A percentile compares a stretch with the other conserved stretches of the same genome.
Evolutionary conservation across 2,797 vertebrate species (phyloP).

Genomic region (Selene dorsalis): DNA sequence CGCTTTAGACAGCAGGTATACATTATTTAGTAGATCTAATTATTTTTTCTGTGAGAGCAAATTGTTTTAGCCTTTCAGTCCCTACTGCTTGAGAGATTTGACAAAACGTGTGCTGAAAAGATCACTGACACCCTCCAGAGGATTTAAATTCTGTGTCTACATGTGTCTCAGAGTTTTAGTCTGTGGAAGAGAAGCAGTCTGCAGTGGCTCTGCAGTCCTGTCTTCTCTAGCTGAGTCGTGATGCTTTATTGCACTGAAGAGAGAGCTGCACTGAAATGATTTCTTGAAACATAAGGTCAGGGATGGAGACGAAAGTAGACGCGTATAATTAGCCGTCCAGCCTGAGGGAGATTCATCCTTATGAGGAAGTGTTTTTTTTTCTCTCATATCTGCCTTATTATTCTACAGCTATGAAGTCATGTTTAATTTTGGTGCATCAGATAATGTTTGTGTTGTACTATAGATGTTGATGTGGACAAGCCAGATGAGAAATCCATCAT

Average conservation of each 20-base stretch:
- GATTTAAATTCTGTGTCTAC: conserved; percentile 35
- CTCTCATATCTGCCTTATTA: neutral
- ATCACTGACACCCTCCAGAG: conserved; percentile 2
- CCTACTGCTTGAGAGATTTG: neutral
- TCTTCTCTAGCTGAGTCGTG: conserved; percentile 38
- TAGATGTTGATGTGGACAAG: conserved; percentile 98
- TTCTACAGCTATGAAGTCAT: neutral
- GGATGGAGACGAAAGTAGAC: conserved; percentile 60
- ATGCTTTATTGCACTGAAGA: conserved; percentile 51
- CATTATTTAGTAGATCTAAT: neutral
- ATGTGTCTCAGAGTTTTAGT: conserved; percentile 28
- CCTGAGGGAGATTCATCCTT: conserved; percentile 46
- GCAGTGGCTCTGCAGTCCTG: conserved; percentile 69
- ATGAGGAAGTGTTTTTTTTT: conserved; percentile 19
- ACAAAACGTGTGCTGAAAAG: conserved; percentile 12
- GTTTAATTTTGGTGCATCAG: neutral
- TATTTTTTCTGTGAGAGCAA: neutral
- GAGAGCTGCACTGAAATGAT: conserved; percentile 48
- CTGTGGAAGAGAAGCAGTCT: conserved; percentile 52
- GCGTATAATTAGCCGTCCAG: conserved; percentile 62
- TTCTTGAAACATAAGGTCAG: conserved; percentile 58
- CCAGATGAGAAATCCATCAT: conserved; percentile 99
- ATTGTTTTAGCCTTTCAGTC: conserved; percentile 3
- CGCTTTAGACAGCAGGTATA: conserved; percentile 7
- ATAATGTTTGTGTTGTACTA: conserved; percentile 50